Base-by-base conservation (phyloP, 2,113 vertebrate species). In the Butorides virescens region DNA sequence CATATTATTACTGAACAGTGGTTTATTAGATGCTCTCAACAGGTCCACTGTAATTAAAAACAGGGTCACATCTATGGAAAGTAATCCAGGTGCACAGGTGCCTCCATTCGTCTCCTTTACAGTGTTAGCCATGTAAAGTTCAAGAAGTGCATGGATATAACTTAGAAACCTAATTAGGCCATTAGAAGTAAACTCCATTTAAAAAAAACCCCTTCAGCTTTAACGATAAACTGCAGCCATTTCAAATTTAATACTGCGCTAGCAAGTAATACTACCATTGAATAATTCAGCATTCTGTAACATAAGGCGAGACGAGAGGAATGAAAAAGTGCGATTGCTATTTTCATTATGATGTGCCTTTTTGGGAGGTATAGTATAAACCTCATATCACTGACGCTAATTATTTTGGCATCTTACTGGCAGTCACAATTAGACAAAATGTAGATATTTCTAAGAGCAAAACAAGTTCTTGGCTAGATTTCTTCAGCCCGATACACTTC, bases 371-470 rank as follows among this genome's bases (percentile, higher is more conserved):
- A 88, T 67, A 76, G 70, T 39, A 88, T 95, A 97, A 98, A 96
- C 85, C 91, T 97, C 95, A 37, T 85, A 96, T 95, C 87, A 97
- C 52, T 75, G 87, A 97, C 96, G 96, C 92, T 97, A 98, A 98
- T 98, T 98, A 97, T 98, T 98, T 97, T 98, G 97, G 95, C 97
- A 98, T 96, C 80, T 96, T 97, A 98, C 95, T 98, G 97, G 95
- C 97, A 98, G 93, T 92, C 82, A 90, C 92, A 92, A 93, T 89
- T 96, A 95, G 92, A 97, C 61, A 97, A 97, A 97, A 98, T 71
- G 63, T 65, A 93, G 73, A 86, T 61, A 95, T 92, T 90, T 49
- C 25, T 84, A 96, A 91, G 86, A 93, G 74, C 73, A 97, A 97
- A 98, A 96, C 66, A 98, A 97, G 75, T 98, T 98, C 94, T 97